phyloP scores from a whole-genome alignment of 37 sponge, comb jelly and placozoan species.

The Oopsacas minuta region DNA sequence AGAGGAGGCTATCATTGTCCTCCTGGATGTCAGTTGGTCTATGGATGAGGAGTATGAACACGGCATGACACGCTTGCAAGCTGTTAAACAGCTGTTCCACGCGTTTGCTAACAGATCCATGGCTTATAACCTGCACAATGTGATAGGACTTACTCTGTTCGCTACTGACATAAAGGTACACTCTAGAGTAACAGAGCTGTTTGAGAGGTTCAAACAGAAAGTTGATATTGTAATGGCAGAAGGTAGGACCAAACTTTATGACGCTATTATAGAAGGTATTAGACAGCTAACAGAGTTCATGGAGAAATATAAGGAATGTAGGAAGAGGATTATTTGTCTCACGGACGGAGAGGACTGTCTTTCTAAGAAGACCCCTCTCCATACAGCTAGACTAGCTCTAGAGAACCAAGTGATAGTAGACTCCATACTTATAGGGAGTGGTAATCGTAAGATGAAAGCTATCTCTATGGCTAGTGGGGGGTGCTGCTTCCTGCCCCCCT shows the following conservation, averaged over 20 bases:
- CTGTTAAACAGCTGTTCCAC: slow-evolving; percentile 18
- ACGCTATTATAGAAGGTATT: slow-evolving; percentile 20
- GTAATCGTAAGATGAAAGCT: slow-evolving; percentile 19
- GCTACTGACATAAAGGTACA: neutral
- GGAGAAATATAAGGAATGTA: slow-evolving; percentile 7
- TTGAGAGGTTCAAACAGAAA: slow-evolving; percentile 18
- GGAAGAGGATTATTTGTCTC: slow-evolving; percentile 28
- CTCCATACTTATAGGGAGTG: slow-evolving; percentile 16
- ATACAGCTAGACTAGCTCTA: neutral
- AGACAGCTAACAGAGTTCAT: slow-evolving; percentile 16
- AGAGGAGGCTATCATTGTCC: slow-evolving; percentile 26
- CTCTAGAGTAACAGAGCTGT: slow-evolving; percentile 17
- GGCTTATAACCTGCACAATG: slow-evolving; percentile 20
- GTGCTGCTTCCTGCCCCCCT: slow-evolving; percentile 21
- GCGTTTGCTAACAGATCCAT: slow-evolving; percentile 23
- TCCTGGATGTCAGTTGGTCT: slow-evolving; percentile 23
- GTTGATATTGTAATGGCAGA: neutral
- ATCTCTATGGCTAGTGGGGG: slow-evolving; percentile 24
- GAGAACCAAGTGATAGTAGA: neutral
- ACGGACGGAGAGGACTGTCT: slow-evolving; percentile 26
- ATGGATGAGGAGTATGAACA: slow-evolving; percentile 21
- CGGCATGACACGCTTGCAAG: slow-evolving; percentile 13
- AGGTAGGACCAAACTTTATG: slow-evolving; percentile 19
- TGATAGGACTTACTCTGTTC: slow-evolving; percentile 29
- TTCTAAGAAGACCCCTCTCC: neutral